Evolutionary conservation across 2,888 invertebrate genomes (phyloP).

Genomic region (Lasioglossum leucozonium): DNA sequence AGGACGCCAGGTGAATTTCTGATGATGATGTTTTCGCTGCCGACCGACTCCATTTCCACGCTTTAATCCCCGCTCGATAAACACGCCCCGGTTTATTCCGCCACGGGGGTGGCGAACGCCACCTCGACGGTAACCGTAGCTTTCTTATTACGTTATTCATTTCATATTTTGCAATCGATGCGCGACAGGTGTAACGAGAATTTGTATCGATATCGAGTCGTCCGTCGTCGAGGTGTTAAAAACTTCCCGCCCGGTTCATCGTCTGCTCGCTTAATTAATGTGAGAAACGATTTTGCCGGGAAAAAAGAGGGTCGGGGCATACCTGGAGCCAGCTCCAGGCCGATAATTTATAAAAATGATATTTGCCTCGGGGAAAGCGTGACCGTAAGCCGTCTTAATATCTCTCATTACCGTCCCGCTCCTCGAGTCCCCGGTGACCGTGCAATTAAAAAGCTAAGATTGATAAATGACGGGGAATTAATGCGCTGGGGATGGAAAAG

Average conservation of each 20-base stretch:
- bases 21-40: slow-evolving; percentile 37
- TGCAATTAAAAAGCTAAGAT: slow-evolving; percentile 84
- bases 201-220: not conserved
- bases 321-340: slow-evolving; percentile 22
- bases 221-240: not conserved
- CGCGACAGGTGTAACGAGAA: not conserved
- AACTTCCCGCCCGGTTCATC: slow-evolving; percentile 21
- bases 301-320: not conserved
- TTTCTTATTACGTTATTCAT: not conserved
- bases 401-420: slow-evolving; percentile 79
- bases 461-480: slow-evolving; percentile 84
- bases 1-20: slow-evolving; percentile 57
- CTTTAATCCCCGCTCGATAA: slow-evolving; percentile 8
- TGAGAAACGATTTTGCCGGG: slow-evolving; percentile 35
- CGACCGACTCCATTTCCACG: slow-evolving; percentile 8
- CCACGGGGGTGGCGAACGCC: not conserved
- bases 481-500: slow-evolving; percentile 71
- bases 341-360: slow-evolving; percentile 74
- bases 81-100: not conserved
- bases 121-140: not conserved
- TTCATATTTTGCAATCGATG: not conserved
- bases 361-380: slow-evolving; percentile 72
- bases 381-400: slow-evolving; percentile 79
- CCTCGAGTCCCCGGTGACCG: slow-evolving; percentile 74
- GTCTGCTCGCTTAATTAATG: slow-evolving; percentile 38